Conservation (phyloP, 2,888 invertebrate species). For the Hylaea fasciaria region DNA sequence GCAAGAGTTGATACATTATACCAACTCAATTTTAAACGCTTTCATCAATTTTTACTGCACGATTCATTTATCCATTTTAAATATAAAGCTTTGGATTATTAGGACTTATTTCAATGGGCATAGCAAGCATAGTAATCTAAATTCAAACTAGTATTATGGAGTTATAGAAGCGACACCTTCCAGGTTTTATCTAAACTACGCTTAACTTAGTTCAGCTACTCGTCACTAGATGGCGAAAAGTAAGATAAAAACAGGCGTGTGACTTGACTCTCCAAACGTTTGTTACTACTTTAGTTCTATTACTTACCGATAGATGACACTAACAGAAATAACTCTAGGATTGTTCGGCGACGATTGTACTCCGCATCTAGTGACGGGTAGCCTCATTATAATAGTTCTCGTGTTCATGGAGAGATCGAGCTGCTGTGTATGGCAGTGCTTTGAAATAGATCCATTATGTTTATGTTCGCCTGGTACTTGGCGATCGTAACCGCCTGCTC, state of each 20-base stretch:
- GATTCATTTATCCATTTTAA: too few relatives aligned
- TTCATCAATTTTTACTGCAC: too few relatives aligned
- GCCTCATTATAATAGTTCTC: constrained; percentile 27
- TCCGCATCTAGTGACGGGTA: not conserved
- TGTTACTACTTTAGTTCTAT: constrained; percentile 7
- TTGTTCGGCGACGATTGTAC: not conserved
- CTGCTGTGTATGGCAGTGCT: constrained; percentile 24
- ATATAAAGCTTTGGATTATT: too few relatives aligned
- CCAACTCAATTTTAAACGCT: not conserved
- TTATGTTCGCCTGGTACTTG: constrained; percentile 75
- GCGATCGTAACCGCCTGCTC: constrained; percentile 84
- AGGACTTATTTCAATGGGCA: too few relatives aligned
- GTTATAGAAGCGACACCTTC: constrained; percentile 34
- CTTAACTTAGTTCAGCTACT: constrained; percentile 13
- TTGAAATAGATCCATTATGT: constrained; percentile 17
- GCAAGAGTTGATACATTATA: too few relatives aligned
- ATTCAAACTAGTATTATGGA: not conserved
- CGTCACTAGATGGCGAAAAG: constrained; percentile 5
- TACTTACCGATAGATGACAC: constrained; percentile 38
- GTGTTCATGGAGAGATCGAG: constrained; percentile 52
- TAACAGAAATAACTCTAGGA: constrained; percentile 1
- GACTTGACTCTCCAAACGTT: too few relatives aligned
- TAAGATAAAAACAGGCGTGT: not conserved
- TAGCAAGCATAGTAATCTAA: too few relatives aligned
- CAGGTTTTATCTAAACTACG: not conserved